These are phyloP conservation scores for Formicarius rufipectus DNA, from an alignment of 2,113 vertebrate species.

Conservation along the genomic window DNA sequence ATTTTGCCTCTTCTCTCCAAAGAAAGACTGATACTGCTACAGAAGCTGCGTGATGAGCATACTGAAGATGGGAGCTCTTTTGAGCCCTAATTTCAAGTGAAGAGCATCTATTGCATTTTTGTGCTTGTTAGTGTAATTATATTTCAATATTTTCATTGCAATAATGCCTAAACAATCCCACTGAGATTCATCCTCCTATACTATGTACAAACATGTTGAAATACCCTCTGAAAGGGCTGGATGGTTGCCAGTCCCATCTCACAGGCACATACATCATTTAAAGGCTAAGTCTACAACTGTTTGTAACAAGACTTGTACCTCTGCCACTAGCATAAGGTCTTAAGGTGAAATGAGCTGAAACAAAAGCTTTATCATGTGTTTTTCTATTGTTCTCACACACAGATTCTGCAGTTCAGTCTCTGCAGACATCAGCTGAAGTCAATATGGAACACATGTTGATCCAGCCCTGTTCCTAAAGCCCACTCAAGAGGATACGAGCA, in stretches of 20 bases:
- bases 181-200: not conserved
- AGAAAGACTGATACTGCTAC: not conserved
- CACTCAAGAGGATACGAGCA: not conserved
- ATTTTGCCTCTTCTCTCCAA: not conserved
- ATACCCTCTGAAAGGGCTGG: not conserved
- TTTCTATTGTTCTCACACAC: not conserved
- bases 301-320: not conserved
- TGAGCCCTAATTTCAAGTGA: not conserved
- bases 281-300: rapidly evolving
- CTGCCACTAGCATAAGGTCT: not conserved
- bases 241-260: not conserved
- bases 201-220: not conserved
- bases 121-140: not conserved
- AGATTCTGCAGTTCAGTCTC: not conserved
- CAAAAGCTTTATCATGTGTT: not conserved
- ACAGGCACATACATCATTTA: not conserved
- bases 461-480: not conserved
- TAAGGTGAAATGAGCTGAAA: not conserved
- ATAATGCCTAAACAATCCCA: not conserved
- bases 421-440: not conserved
- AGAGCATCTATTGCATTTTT: not conserved
- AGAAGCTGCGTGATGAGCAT: not conserved
- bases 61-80: not conserved
- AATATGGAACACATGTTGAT: rapidly evolving
- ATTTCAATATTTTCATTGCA: conserved; percentile 24